Evolutionary conservation across 2,113 vertebrate species (phyloP).

Genomic region (Piaya cayana): DNA sequence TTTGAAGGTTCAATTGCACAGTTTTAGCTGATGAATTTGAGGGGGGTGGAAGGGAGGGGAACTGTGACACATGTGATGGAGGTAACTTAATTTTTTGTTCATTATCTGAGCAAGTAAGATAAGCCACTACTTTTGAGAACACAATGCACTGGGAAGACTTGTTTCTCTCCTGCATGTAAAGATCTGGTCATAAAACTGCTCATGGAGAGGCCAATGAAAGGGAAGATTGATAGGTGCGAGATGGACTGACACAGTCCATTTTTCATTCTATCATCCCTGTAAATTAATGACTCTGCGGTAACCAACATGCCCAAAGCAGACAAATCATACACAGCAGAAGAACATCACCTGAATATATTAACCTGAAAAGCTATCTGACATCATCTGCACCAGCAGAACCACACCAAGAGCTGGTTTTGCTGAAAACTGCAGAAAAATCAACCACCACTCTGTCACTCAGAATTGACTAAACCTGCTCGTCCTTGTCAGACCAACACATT

Average conservation of each 20-base stretch:
- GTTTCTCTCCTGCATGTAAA: background rate
- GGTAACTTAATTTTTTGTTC: background rate
- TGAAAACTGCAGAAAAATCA: background rate
- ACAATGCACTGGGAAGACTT: background rate
- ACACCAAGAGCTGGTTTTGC: background rate
- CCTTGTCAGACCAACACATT: background rate
- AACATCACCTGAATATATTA: background rate
- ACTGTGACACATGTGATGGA: too few relatives aligned
- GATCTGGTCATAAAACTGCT: background rate
- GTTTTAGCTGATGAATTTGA: too few relatives aligned
- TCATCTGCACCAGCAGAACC: background rate
- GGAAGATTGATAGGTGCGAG: background rate
- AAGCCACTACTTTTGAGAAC: background rate
- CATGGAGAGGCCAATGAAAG: background rate
- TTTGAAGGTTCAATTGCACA: too few relatives aligned
- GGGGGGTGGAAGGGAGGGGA: too few relatives aligned
- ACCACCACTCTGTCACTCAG: background rate
- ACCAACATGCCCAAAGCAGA: rapidly evolving
- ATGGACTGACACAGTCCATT: background rate
- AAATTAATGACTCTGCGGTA: background rate
- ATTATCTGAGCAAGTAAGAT: background rate
- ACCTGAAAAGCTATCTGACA: background rate
- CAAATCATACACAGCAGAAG: background rate
- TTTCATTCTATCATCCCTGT: background rate
- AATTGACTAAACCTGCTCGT: background rate